These are phyloP conservation scores for Bagarius yarrelli DNA, from an alignment of 2,113 vertebrate genomes.

Conservation along the genomic window DNA sequence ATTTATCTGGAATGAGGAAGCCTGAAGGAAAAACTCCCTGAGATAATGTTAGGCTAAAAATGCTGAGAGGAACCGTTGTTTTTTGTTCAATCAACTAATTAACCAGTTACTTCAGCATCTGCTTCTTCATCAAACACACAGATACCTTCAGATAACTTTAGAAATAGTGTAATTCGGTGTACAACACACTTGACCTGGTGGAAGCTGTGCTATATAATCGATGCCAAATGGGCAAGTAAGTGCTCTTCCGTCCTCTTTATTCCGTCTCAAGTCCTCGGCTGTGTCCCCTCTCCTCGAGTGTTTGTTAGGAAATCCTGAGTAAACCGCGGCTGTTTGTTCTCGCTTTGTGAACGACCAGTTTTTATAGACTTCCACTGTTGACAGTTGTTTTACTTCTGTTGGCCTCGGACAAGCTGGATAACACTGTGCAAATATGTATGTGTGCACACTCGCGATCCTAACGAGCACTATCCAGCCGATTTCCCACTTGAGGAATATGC, in stretches of 20 bases:
- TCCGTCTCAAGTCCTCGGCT: conserved; percentile 47
- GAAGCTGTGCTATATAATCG: neutral
- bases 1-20: too few relatives aligned
- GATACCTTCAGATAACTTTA: neutral
- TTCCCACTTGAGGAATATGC: conserved; percentile 20
- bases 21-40: too few relatives aligned
- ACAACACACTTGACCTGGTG: neutral
- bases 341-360: conserved; percentile 73
- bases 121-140: neutral
- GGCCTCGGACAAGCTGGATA: conserved; percentile 74
- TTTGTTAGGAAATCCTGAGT: conserved; percentile 82
- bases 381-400: conserved; percentile 72
- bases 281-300: conserved; percentile 63
- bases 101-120: neutral
- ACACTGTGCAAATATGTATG: conserved; percentile 77
- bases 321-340: conserved; percentile 77
- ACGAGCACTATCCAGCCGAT: conserved; percentile 49
- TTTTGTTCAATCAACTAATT: neutral
- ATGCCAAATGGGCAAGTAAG: neutral
- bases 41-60: too few relatives aligned
- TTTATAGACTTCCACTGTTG: conserved; percentile 80
- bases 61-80: neutral
- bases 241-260: neutral
- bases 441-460: conserved; percentile 69
- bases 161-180: neutral